Evolutionary conservation across 2,113 vertebrate species (phyloP).

Genomic region (Phaethornis superciliosus): DNA sequence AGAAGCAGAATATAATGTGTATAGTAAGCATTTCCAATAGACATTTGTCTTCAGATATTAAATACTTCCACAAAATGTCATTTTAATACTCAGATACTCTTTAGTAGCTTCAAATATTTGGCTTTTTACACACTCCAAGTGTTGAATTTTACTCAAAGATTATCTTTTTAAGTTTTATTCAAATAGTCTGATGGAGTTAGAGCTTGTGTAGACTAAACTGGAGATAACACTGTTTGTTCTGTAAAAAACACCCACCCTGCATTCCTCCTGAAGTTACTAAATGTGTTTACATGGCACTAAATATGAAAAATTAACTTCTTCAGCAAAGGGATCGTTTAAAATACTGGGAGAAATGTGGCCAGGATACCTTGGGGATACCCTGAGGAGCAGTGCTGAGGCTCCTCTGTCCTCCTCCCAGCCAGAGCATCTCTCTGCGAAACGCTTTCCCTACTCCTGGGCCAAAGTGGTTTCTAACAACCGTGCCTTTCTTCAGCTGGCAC

Average conservation of each 20-base stretch:
- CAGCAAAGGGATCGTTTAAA: constrained; percentile 28
- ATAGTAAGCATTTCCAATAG: constrained; percentile 65
- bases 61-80: constrained; percentile 67
- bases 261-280: constrained; percentile 57
- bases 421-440: background rate
- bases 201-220: constrained; percentile 56
- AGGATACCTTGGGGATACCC: background rate
- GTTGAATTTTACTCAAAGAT: constrained; percentile 48
- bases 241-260: constrained; percentile 29
- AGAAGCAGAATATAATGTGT: constrained; percentile 60
- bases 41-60: constrained; percentile 64
- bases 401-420: background rate
- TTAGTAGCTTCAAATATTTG: constrained; percentile 71
- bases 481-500: constrained; percentile 52
- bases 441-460: background rate
- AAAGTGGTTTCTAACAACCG: background rate
- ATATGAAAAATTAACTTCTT: constrained; percentile 66
- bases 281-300: constrained; percentile 69
- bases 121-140: constrained; percentile 51
- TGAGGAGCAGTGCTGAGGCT: accelerated
- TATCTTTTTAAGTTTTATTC: constrained; percentile 63
- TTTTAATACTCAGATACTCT: constrained; percentile 62
- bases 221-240: constrained; percentile 66
- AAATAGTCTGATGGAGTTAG: constrained; percentile 46
- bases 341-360: background rate